Evolutionary conservation across 2,113 vertebrate species (phyloP).

Genomic region (Capreolus pygargus): DNA sequence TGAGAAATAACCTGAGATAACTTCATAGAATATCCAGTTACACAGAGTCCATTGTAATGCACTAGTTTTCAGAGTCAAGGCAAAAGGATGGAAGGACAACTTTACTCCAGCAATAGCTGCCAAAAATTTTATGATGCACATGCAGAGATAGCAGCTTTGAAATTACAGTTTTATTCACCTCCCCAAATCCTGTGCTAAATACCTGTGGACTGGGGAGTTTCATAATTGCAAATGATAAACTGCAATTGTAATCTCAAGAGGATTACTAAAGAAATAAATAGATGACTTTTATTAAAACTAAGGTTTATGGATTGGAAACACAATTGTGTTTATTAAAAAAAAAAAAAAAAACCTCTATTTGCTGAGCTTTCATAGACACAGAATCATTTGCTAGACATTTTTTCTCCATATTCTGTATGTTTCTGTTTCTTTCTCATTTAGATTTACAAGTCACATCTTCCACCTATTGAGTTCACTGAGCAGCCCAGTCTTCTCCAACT

Average conservation of each 20-base stretch:
- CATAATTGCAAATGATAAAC: background rate
- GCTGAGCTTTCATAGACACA: constrained; percentile 30
- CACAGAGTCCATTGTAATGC: background rate
- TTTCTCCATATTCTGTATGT: background rate
- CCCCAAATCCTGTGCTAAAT: background rate
- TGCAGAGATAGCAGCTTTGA: background rate
- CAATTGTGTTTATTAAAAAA: background rate
- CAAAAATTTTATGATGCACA: constrained; percentile 14
- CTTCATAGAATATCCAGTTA: background rate
- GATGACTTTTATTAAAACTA: constrained; percentile 19
- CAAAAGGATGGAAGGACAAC: background rate
- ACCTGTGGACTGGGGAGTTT: constrained; percentile 27
- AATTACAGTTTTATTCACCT: constrained; percentile 35
- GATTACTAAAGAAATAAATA: constrained; percentile 20
- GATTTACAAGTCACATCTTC: constrained; percentile 57
- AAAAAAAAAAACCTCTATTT: background rate
- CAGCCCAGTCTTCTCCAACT: constrained; percentile 52
- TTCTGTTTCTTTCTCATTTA: constrained; percentile 41
- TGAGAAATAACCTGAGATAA: background rate
- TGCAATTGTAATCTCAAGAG: background rate
- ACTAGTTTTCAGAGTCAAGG: background rate
- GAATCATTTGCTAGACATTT: constrained; percentile 12
- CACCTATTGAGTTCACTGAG: constrained; percentile 45
- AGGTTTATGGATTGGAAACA: background rate
- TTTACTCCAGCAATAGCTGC: background rate